Percentiles rank a stretch among this genome's conserved stretches.
Evolutionary conservation across 2,797 vertebrate genomes (phyloP).

Genomic region (Clarias laeviceps): DNA sequence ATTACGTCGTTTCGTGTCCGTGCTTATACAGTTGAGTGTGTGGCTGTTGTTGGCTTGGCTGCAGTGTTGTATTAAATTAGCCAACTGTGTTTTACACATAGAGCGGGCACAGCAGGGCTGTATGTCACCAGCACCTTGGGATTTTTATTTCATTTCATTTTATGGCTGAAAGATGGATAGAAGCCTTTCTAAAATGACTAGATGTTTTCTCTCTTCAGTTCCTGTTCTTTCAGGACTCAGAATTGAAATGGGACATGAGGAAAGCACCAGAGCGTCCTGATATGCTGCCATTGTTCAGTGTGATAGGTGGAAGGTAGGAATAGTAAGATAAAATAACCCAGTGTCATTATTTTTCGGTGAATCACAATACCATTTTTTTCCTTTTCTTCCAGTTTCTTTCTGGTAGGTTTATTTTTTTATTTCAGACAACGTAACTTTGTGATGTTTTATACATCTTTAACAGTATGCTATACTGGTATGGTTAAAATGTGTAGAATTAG

Average conservation of each 20-base stretch:
- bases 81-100: constrained; percentile 34
- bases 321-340: not conserved
- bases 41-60: constrained; percentile 34
- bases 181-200: constrained; percentile 25
- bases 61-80: constrained; percentile 45
- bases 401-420: not conserved
- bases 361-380: not conserved
- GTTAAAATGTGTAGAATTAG: not conserved
- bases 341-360: not conserved
- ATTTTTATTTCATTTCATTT: constrained; percentile 11
- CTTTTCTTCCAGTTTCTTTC: too few relatives aligned
- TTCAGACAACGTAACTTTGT: not conserved
- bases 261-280: not conserved
- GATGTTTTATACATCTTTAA: not conserved
- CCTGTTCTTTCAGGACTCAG: not conserved
- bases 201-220: not conserved
- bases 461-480: not conserved
- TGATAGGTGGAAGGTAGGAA: not conserved
- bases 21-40: constrained; percentile 34
- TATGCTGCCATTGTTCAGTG: constrained; percentile 19
- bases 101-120: constrained; percentile 22
- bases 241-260: not conserved
- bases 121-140: constrained; percentile 10
- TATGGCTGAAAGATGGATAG: not conserved
- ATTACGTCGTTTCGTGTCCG: constrained; percentile 18